Conservation (phyloP, 2,888 invertebrate genomes). For the Syritta pipiens region DNA sequence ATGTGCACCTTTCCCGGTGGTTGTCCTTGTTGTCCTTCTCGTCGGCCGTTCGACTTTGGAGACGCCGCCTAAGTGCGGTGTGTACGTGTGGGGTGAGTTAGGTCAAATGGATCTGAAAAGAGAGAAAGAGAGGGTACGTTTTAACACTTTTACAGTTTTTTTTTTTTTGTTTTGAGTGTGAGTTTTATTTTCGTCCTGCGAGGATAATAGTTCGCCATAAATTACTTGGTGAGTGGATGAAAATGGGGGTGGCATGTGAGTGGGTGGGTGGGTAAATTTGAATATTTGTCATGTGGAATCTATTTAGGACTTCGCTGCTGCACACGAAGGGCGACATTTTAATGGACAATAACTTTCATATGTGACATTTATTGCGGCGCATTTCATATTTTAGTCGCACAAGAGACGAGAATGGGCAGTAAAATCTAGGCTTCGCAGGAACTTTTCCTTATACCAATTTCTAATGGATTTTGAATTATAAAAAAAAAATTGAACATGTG, state of each 20-base stretch:
- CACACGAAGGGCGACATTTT: slow-evolving; percentile 7
- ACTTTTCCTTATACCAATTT: no score
- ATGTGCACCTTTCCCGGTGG: background rate
- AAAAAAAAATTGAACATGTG: no score
- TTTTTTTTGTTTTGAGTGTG: background rate
- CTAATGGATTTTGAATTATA: no score
- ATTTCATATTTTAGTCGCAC: no score
- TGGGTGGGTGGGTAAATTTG: slow-evolving; percentile 8
- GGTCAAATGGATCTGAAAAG: slow-evolving; percentile 38
- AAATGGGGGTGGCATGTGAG: no score
- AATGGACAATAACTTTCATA: slow-evolving; percentile 45
- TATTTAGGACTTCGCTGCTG: slow-evolving; percentile 1
- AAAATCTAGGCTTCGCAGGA: no score
- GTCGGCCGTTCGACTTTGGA: background rate
- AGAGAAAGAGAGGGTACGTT: no score
- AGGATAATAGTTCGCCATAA: slow-evolving; percentile 20
- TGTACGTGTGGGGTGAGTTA: background rate
- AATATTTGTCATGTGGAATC: slow-evolving; percentile 30
- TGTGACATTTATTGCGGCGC: slow-evolving; percentile 39
- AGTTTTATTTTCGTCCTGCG: no score
- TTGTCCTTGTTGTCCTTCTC: background rate
- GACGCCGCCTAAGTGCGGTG: no score
- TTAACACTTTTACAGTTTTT: no score
- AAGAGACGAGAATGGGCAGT: no score
- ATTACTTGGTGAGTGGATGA: slow-evolving; percentile 12